Percentiles rank a stretch among this genome's conserved stretches.
Conservation (phyloP, 2,888 invertebrate species). For the Lissocephala sabroskyi region DNA sequence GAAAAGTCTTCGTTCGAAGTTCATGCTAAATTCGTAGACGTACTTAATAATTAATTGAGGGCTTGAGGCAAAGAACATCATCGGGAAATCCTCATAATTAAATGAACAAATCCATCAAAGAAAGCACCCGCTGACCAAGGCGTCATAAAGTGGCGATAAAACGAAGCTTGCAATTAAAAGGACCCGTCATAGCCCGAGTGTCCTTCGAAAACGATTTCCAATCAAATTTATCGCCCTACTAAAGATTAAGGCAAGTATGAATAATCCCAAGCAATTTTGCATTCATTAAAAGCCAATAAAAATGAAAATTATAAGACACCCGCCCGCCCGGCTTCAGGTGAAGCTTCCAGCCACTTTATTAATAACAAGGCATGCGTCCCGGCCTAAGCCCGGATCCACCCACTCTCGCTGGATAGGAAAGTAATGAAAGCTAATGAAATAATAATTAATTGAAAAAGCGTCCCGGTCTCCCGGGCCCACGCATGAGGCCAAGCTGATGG, state of each 20-base stretch:
- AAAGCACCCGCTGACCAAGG: no score
- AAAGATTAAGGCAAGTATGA: constrained; percentile 42
- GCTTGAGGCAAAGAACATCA: no score
- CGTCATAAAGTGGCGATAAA: no score
- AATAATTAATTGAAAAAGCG: constrained; percentile 45
- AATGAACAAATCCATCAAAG: no score
- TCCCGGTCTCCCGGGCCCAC: constrained; percentile 5
- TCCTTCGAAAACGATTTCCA: no score
- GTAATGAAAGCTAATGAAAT: constrained; percentile 54
- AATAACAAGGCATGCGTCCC: constrained; percentile 14
- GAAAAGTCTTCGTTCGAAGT: no score
- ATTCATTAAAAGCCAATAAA: constrained; percentile 55
- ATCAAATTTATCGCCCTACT: constrained; percentile 45
- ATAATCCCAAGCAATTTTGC: constrained; percentile 47
- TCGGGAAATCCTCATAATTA: no score
- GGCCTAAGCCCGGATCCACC: no score
- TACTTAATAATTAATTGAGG: no score
- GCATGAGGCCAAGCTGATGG: constrained; percentile 6
- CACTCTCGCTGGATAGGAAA: constrained; percentile 24
- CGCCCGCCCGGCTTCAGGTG: constrained; percentile 22
- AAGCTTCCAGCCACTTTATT: constrained; percentile 25
- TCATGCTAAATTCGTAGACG: no score
- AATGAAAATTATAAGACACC: constrained; percentile 37
- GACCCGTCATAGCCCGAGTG: no score
- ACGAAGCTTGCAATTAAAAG: no score